phyloP scores from a whole-genome alignment of 2,888 invertebrate genomes.

The Capitulum mitella region DNA sequence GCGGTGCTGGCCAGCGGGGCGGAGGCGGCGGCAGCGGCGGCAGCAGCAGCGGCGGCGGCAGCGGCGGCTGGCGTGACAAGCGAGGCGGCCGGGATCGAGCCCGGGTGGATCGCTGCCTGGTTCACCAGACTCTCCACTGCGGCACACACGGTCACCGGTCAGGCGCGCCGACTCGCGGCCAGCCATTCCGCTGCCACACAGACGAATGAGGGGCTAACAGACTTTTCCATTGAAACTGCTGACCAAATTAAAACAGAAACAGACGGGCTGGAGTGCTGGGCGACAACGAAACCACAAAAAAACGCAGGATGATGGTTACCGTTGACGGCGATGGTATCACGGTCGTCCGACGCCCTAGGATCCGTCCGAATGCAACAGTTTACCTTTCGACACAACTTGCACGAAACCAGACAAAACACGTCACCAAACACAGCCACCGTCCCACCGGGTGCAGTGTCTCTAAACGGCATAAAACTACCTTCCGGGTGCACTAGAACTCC shows the following conservation, averaged over 20 bases:
- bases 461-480: too few relatives aligned
- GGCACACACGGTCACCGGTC: background rate
- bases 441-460: too few relatives aligned
- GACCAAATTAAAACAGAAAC: background rate
- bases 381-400: background rate
- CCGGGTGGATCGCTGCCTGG: slow-evolving; percentile 55
- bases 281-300: background rate
- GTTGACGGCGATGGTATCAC: background rate
- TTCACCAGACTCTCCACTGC: slow-evolving; percentile 44
- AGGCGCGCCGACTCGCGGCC: too few relatives aligned
- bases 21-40: too few relatives aligned
- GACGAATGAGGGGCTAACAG: too few relatives aligned
- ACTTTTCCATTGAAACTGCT: background rate
- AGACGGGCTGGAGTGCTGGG: background rate
- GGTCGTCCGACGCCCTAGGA: background rate
- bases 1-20: too few relatives aligned
- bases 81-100: slow-evolving; percentile 56
- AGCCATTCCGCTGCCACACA: slow-evolving; percentile 41
- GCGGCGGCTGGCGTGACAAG: slow-evolving; percentile 44
- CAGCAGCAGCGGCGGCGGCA: background rate
- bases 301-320: background rate
- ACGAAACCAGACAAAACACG: background rate
- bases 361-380: background rate
- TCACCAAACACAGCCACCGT: too few relatives aligned
- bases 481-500: too few relatives aligned